Evolutionary conservation across 2,888 invertebrate species (phyloP).

Genomic region (Agonopterix heracliana): DNA sequence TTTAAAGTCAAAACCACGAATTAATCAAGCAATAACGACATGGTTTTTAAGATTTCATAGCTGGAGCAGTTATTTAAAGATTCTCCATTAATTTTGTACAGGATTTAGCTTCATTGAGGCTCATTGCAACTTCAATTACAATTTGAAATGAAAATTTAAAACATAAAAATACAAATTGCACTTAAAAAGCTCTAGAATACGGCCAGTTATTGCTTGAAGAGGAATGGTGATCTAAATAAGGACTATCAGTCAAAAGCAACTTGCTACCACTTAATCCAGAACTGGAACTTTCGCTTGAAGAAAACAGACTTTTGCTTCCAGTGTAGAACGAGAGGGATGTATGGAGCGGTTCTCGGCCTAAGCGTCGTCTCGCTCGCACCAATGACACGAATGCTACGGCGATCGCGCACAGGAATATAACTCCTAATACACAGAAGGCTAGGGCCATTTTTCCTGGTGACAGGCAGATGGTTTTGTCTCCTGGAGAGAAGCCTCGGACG

Average conservation of each 20-base stretch:
- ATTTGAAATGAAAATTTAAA: too few species aligned
- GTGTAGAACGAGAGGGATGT: conserved; percentile 77
- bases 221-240: conserved; percentile 75
- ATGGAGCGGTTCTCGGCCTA: conserved; percentile 63
- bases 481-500: conserved; percentile 66
- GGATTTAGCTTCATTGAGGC: too few species aligned
- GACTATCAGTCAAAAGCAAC: conserved; percentile 77
- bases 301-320: conserved; percentile 77
- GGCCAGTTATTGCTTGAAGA: conserved; percentile 73
- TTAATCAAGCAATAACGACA: too few species aligned
- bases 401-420: conserved; percentile 83
- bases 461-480: conserved; percentile 81
- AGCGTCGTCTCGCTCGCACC: conserved; percentile 75
- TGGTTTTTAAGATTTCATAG: too few species aligned
- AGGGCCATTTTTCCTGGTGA: conserved; percentile 86
- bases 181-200: conserved; percentile 55
- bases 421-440: conserved; percentile 82
- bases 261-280: conserved; percentile 78
- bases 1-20: too few species aligned
- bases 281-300: conserved; percentile 76
- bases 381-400: conserved; percentile 82
- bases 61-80: too few species aligned
- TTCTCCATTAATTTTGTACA: too few species aligned
- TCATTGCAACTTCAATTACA: too few species aligned
- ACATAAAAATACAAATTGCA: background rate